Evolutionary conservation across 2,888 invertebrate species (phyloP).

Genomic region (Microplitis deprimator): DNA sequence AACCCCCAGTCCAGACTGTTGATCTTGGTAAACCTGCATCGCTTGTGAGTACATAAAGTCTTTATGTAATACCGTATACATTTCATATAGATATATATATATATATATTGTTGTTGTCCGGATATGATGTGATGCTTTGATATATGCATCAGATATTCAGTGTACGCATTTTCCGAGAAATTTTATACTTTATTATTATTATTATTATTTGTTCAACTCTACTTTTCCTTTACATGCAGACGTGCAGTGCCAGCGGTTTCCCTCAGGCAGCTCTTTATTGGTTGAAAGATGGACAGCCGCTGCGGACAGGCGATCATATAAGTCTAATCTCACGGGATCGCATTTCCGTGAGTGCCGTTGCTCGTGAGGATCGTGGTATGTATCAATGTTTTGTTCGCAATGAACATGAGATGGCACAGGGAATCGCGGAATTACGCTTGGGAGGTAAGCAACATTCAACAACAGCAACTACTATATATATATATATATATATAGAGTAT

Average conservation of each 20-base stretch:
- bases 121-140: neutral
- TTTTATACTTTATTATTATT: neutral
- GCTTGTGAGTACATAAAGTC: constrained; percentile 67
- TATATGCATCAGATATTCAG: neutral
- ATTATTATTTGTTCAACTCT: neutral
- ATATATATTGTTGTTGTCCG: too few relatives aligned
- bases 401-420: constrained; percentile 71
- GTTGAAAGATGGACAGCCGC: constrained; percentile 71
- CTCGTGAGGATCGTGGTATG: constrained; percentile 71
- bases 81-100: neutral
- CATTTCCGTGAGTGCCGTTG: constrained; percentile 71
- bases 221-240: constrained; percentile 60
- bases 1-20: constrained; percentile 70
- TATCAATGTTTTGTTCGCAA: constrained; percentile 72
- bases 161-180: neutral
- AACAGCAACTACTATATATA: neutral
- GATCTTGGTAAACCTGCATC: constrained; percentile 73
- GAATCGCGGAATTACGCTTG: constrained; percentile 70
- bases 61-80: neutral
- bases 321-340: constrained; percentile 72
- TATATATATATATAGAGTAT: too few relatives aligned
- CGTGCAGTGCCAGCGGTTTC: constrained; percentile 68
- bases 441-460: constrained; percentile 66
- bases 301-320: constrained; percentile 68
- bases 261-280: constrained; percentile 69